Base-by-base conservation (phyloP, 2,797 vertebrate genomes). In the Brachyrhaphis roseni region DNA sequence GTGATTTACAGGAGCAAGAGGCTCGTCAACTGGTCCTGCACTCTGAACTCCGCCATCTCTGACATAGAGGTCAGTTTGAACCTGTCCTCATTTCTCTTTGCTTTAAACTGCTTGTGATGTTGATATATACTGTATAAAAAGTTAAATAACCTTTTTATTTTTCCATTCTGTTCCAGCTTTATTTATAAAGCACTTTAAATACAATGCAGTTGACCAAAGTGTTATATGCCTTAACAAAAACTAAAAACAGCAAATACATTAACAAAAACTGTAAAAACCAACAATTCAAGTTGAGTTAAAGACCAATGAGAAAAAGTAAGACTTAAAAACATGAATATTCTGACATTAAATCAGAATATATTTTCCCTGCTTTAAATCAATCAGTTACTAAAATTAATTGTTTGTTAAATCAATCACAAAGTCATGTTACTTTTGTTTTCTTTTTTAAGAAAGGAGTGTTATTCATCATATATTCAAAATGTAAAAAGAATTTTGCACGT, bases 21-120 rank as follows among this genome's bases (percentile, higher is more conserved):
- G 51, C 97, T 98, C 8, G 97, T 98, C 78, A 98, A 98, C 94
- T 98, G 98, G 98, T 98, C 97, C 85, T 98, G 98, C 83, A 94
- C 96, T 1, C 96, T 98, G 2, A 97, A 98, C 91, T 98, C 97
- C 0, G 97, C 98, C 85, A 98, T 98, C 94, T 98, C 98, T 0
- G 98, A 98, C 91, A 98, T 98, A 15, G 94, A 95, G 92, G 94
- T 84, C 81, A 84, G 90, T 78, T n/a, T 46, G 41, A 28, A 45
- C 68, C 36, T 41, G 36, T 70, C 66, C 39, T 43, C 36, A 15
- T 70, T 70, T 70, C 13, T 28, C 41, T 45, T 5, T 43, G 36
- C 64, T 68, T 39, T 68, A 68, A 68, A 41, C 64, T 11, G 39
- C 13, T 70, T 23, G 23, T 68, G 53, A 55, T 55, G 47, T 51